Conservation (phyloP, 1,140 invertebrate species). For the Sitodiplosis mosellana region DNA sequence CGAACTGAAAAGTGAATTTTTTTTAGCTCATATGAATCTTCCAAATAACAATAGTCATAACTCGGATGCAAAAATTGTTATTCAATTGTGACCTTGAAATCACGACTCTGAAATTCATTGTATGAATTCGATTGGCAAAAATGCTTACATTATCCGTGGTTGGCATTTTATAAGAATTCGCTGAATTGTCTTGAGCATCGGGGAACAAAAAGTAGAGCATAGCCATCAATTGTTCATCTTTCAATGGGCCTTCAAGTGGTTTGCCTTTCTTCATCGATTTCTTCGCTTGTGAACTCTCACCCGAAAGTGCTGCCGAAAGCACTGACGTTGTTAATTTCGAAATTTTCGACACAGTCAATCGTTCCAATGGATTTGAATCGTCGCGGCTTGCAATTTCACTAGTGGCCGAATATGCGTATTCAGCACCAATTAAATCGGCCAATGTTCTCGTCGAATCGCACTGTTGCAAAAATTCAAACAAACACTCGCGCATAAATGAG, state of each 20-base stretch:
- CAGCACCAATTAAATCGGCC: constrained; percentile 37
- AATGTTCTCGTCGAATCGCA: constrained; percentile 27
- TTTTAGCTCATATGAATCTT: too few species aligned
- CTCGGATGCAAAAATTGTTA: too few species aligned
- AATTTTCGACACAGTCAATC: constrained; percentile 35
- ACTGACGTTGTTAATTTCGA: constrained; percentile 27
- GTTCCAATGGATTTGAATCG: constrained; percentile 27
- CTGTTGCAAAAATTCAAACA: constrained; percentile 35
- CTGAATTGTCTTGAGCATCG: constrained; percentile 52
- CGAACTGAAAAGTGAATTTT: constrained; percentile 10
- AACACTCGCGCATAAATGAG: constrained; percentile 45
- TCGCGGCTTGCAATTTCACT: constrained; percentile 6
- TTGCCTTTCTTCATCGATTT: constrained; percentile 24
- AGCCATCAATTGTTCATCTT: constrained; percentile 50
- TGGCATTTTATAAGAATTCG: constrained; percentile 19
- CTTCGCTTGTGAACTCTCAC: constrained; percentile 5
- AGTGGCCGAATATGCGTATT: constrained; percentile 15
- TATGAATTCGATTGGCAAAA: too few species aligned
- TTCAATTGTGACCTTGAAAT: too few species aligned
- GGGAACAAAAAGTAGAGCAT: constrained; percentile 78
- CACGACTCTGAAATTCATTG: too few species aligned
- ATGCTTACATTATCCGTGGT: constrained; percentile 15
- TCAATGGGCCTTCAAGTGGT: constrained; percentile 46
- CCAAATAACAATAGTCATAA: too few species aligned
- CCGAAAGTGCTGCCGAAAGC: constrained; percentile 18